Evolutionary conservation across 2,797 vertebrate genomes (phyloP).

Genomic region (Lindbergichthys nudifrons): DNA sequence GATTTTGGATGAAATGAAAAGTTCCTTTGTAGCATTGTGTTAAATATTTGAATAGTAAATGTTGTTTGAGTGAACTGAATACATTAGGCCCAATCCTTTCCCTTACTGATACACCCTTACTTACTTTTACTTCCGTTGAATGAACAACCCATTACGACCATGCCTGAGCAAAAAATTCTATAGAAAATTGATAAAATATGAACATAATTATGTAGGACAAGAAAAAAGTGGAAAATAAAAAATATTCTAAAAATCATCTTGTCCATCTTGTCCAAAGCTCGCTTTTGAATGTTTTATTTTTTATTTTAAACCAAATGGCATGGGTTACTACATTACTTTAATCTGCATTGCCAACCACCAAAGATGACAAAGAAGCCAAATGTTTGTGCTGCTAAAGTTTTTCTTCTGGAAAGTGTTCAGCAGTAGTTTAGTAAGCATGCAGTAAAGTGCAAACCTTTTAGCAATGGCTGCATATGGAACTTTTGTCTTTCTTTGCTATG

Average conservation of each 20-base stretch:
- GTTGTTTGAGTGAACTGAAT: neutral
- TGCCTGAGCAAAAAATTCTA: neutral
- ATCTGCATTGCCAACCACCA: slow-evolving; percentile 6
- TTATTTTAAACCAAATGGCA: slow-evolving; percentile 9
- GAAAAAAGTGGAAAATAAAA: slow-evolving; percentile 6
- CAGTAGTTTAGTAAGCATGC: slow-evolving; percentile 36
- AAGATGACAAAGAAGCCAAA: slow-evolving; percentile 11
- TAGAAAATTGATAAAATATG: slow-evolving; percentile 15
- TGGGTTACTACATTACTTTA: neutral
- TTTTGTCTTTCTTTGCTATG: slow-evolving; percentile 9
- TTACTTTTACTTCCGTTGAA: neutral
- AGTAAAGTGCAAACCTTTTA: slow-evolving; percentile 22
- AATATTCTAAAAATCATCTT: neutral
- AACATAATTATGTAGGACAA: slow-evolving; percentile 5
- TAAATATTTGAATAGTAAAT: neutral
- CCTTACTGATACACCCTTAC: neutral
- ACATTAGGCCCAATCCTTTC: neutral
- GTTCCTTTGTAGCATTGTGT: neutral
- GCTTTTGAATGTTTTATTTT: neutral
- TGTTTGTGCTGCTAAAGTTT: slow-evolving; percentile 9
- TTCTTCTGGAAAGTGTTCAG: slow-evolving; percentile 11
- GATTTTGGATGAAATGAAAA: neutral
- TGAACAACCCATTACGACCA: neutral
- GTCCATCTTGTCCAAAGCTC: neutral
- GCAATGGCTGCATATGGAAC: slow-evolving; percentile 6